Evolutionary conservation across 1,140 invertebrate genomes (phyloP), one percentile per base, ranked within the genome.

Genomic region (Drosophila eugracilis): DNA sequence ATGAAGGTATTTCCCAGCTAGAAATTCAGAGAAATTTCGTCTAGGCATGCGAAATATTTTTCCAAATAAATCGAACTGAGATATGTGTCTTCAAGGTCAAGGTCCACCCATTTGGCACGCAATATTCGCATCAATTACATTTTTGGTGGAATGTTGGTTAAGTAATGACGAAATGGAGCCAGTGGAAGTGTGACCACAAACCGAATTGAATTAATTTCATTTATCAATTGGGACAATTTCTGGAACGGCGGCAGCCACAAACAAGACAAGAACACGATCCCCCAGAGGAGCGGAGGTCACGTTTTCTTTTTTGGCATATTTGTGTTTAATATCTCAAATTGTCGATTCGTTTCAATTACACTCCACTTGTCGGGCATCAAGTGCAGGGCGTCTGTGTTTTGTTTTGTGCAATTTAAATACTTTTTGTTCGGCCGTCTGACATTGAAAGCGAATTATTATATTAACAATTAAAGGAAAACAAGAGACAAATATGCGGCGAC

Each of bases 181-280:
- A 19, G 32, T 57, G 79, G 60, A 79, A 84, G 75, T 85, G 66
- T 78, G 79, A 65, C 75, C 80, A 79, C 45, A 71, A 75, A 71
- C 45, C 54, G 76, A 85, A 86, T 86, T 86, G 59, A 85, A 86
- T 85, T 81, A 81, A 78, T 71, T 86, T 76, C 57, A 53, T 55
- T 21, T 32, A 42, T 49, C 48, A 63, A 55, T 73, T 74, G 42
- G 49, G 48, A 32, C 26, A 62, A 63, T 65, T 73, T 50, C 30
- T 17, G n/a, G 14, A n/a, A n/a, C n/a, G 80, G 44, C 83, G 81
- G 78, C 75, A 63, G 69, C 62, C 45, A 85, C 76, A 84, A 84
- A 85, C 22, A 48, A 45, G 19, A 47, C 15, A 10, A 48, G 12
- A 58, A 57, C 15, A 17, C 5, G 42, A 45, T 14, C 24, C 9